These are phyloP conservation scores for Conus ventricosus DNA, from an alignment of 1,140 invertebrate genomes.

Conservation along the genomic window DNA sequence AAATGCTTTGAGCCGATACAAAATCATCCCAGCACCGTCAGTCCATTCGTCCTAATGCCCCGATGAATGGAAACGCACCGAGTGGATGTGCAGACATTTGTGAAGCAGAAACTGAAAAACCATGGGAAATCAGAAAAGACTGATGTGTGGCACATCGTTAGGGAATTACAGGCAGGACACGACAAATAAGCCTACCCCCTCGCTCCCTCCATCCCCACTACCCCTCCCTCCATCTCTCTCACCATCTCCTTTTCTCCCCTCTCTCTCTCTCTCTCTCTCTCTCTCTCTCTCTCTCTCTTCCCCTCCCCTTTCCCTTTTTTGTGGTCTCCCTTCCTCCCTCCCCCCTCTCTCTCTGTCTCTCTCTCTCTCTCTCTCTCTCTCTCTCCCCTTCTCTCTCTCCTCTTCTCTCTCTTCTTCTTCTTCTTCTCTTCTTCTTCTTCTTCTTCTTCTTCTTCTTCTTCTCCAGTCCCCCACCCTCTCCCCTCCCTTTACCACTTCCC, in stretches of 20 bases:
- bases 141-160: no score
- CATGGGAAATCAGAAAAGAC: no score
- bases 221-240: no score
- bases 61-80: no score
- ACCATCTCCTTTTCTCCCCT: not conserved
- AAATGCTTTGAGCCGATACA: no score
- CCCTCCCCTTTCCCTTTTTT: not conserved
- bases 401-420: not conserved
- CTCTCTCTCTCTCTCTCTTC: no score
- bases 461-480: slow-evolving; percentile 5
- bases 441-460: slow-evolving; percentile 5
- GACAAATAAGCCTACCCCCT: not conserved
- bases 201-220: not conserved
- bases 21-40: no score
- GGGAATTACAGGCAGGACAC: no score
- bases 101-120: no score
- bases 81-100: no score
- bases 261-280: no score
- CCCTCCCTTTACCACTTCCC: slow-evolving; percentile 6
- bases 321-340: not conserved
- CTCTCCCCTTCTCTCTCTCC: slow-evolving; percentile 8
- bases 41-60: no score
- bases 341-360: not conserved
- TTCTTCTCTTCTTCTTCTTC: not conserved
- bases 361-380: not conserved